These are phyloP conservation scores for Antheraea assamensis DNA, from an alignment of 2,888 invertebrate genomes.

Conservation along the genomic window DNA sequence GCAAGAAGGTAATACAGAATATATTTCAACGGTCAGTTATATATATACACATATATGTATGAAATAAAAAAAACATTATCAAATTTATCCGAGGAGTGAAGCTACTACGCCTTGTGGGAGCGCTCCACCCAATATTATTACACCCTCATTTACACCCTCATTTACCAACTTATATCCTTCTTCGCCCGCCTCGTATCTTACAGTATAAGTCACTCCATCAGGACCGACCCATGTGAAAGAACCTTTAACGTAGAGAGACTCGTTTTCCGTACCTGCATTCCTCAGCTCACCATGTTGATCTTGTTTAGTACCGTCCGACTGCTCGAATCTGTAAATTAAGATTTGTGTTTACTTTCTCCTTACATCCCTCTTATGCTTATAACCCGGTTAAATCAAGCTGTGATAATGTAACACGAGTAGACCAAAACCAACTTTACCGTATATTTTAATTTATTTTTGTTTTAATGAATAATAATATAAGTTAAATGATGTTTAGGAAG, in stretches of 20 bases:
- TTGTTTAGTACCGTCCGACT: slow-evolving; percentile 85
- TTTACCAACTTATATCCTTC: slow-evolving; percentile 37
- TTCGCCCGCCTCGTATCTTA: slow-evolving; percentile 36
- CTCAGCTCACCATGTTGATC: slow-evolving; percentile 82
- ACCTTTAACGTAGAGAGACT: slow-evolving; percentile 45
- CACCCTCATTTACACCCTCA: slow-evolving; percentile 12
- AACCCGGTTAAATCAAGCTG: too few relatives aligned
- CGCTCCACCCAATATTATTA: too few relatives aligned
- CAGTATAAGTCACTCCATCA: slow-evolving; percentile 44
- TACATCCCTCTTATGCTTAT: neutral
- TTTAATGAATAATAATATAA: too few relatives aligned
- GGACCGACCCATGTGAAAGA: slow-evolving; percentile 43
- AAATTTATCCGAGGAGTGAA: slow-evolving; percentile 13
- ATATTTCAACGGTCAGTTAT: too few relatives aligned
- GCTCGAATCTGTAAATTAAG: slow-evolving; percentile 76
- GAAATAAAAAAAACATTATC: neutral
- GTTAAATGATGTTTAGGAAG: too few relatives aligned
- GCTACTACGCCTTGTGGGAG: neutral
- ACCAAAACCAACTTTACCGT: too few relatives aligned
- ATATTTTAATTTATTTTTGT: too few relatives aligned
- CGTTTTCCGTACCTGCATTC: slow-evolving; percentile 43
- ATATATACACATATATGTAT: too few relatives aligned
- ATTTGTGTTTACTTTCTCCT: neutral
- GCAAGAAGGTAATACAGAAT: neutral
- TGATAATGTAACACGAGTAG: too few relatives aligned